Base-by-base conservation (phyloP, 2,888 invertebrate genomes). In the Hoplodrina blanda region DNA sequence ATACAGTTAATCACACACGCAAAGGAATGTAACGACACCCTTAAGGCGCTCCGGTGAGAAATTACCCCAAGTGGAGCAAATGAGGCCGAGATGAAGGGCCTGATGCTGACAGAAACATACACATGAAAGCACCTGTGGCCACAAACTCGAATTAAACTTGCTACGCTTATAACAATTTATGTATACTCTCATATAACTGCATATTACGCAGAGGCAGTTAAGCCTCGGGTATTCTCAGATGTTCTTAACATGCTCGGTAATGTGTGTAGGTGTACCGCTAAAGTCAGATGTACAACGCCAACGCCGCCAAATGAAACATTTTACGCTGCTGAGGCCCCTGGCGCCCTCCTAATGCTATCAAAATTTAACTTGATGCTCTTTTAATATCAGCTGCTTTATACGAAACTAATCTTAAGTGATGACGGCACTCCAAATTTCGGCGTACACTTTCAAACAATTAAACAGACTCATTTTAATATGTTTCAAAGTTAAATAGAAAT, bases 1-100 rank as follows among this genome's bases (percentile, higher is more conserved):
- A 91, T 84, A 89, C 86, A 87, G 87, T 88, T 90, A 90, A 91
- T 91, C 87, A 89, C 88, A 82, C 76, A 82, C 84, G 77, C 80
- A 76, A 73, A 66, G 82, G 83, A 86, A 85, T 85, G 85, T 83
- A 79, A 86, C 78, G 85, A 85, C 81, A 83, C 77, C 80, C 76
- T 85, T 73, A 80, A 78, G 74, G 73, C 50, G 65, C 74, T 69
- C 73, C 63, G 53, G 60, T 76, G 73, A 74, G 82, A 82, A 82
- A 87, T 84, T 85, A 76, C 76, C 76, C 67, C 55, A 61, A 81
- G 67, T 71, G 55, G 73, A 70, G 76, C 71, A 80, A 80, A 78
- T 80, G 75, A 83, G 76, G 69, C 61, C 55, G 71, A 65, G 77
- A 80, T 76, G 76, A 75, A 81, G 74, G 62, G 69, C 33, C 69